Base-by-base conservation (phyloP, 2,888 invertebrate species). In the Elmis aenea region DNA sequence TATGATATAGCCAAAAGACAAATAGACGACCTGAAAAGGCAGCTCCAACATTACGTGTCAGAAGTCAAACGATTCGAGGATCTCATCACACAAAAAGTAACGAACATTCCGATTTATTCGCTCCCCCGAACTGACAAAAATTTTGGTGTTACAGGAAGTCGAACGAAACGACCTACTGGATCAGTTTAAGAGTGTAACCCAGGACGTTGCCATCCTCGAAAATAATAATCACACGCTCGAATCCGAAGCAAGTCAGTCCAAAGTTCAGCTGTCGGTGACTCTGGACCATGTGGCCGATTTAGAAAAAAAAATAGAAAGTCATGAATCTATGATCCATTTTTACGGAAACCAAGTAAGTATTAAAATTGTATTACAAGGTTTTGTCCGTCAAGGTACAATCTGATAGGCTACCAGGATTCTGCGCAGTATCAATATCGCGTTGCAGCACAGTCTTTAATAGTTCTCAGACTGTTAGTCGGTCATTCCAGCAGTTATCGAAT, bases 41-140 rank as follows among this genome's bases (percentile, higher is more conserved):
- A 88, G 58, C 65, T 88, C 41, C 85, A 86, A 56, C 83, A 85
- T 55, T 89, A 89, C 67, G 85, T 88, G 3, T 77, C 79, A 51
- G 86, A 88, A 71, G 81, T 89, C 9, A 80, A 84, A 56, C 73
- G 84, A 52, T 83, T 83, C 42, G 87, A 88, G 64, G 86, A 88
- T 54, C 66, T 86, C 38, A 70, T 88, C 15, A 75, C 80, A 38
- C 74, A 80, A 49, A 82, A 81, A 68, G 81, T 79, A 52, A 38
- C 38, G 18, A 5, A 6, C 8, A 6, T 18, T 8, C 5, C 18
- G 8, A 5, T 5, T 18, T 6, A 18, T 18, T 18, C 5, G n/a
- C n/a, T 18, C 8, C 5, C 5, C 5, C 8, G 13, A 13, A 9
- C 13, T 15, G 2, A 16, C 21, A n/a, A 4, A 27, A 23, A 28